These are phyloP conservation scores for Chrysogorgia sp. DNA, from an alignment of 92 coral and sea anemone genomes.

Conservation along the genomic window DNA sequence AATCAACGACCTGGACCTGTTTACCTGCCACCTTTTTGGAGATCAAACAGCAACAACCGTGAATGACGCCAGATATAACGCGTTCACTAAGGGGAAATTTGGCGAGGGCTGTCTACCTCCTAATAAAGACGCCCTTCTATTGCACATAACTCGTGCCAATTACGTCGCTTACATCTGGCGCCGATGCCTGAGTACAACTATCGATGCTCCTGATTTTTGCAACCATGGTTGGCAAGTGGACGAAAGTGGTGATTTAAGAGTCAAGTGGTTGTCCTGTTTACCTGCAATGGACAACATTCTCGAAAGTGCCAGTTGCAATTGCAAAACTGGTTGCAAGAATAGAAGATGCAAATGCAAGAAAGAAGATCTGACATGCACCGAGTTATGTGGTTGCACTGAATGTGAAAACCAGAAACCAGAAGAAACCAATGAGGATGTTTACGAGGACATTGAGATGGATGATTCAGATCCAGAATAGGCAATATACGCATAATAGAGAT, in stretches of 20 bases:
- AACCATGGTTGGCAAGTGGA: slow-evolving; percentile 42
- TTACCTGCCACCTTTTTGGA: slow-evolving; percentile 30
- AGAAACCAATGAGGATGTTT: slow-evolving; percentile 20
- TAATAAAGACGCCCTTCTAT: slow-evolving; percentile 30
- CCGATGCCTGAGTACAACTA: slow-evolving; percentile 8
- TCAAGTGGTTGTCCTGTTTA: slow-evolving; percentile 28
- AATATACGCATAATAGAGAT: too few relatives aligned
- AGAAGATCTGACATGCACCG: slow-evolving; percentile 62
- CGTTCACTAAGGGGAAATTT: slow-evolving; percentile 30
- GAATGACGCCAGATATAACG: slow-evolving; percentile 32
- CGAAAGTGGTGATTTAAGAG: slow-evolving; percentile 19
- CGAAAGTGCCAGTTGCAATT: background rate
- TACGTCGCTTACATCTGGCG: slow-evolving; percentile 40
- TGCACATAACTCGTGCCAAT: slow-evolving; percentile 21
- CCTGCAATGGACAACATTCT: slow-evolving; percentile 40
- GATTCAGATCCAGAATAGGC: slow-evolving; percentile 26
- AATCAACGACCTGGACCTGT: slow-evolving; percentile 5
- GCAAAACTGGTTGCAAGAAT: slow-evolving; percentile 41
- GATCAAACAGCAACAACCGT: slow-evolving; percentile 26
- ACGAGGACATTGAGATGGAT: slow-evolving; percentile 17
- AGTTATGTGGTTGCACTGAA: slow-evolving; percentile 66
- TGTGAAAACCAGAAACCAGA: slow-evolving; percentile 28
- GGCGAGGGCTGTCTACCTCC: slow-evolving; percentile 44
- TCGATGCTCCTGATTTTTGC: slow-evolving; percentile 27
- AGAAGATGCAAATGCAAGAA: slow-evolving; percentile 61